phyloP scores from a whole-genome alignment of 2,888 invertebrate genomes.

The Eupithecia tripunctaria region DNA sequence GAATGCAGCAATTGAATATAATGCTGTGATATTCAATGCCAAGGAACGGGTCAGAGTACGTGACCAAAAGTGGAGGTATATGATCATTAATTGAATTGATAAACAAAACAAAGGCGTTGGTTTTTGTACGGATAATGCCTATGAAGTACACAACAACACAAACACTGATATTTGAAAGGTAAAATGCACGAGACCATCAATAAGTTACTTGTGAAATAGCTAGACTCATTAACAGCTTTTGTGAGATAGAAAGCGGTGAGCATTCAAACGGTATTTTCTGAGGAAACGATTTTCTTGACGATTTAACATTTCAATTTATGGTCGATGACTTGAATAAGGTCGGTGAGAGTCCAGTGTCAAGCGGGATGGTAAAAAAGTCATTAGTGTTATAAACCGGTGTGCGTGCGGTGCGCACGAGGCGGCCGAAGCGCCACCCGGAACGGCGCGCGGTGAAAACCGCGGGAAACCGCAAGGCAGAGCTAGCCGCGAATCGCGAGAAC shows the following conservation, averaged over 20 bases:
- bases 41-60: constrained; percentile 49
- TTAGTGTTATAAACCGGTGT: constrained; percentile 71
- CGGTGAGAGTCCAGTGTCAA: constrained; percentile 58
- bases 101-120: constrained; percentile 37
- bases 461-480: constrained; percentile 81
- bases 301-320: constrained; percentile 40
- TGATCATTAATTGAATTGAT: constrained; percentile 42
- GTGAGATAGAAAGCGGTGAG: constrained; percentile 38
- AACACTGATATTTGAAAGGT: constrained; percentile 46
- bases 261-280: constrained; percentile 27
- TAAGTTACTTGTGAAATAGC: constrained; percentile 32
- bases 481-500: constrained; percentile 77
- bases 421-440: constrained; percentile 76
- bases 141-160: no score
- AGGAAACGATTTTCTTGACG: constrained; percentile 41
- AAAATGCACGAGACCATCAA: constrained; percentile 48
- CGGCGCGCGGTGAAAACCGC: constrained; percentile 81
- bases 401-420: constrained; percentile 65
- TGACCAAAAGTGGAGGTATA: constrained; percentile 53
- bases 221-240: constrained; percentile 36
- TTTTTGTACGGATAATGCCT: constrained; percentile 47
- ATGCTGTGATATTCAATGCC: constrained; percentile 46
- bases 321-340: constrained; percentile 31
- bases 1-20: constrained; percentile 40
- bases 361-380: constrained; percentile 63